Conservation (phyloP, 2,113 vertebrate genomes). For the Antennarius striatus region DNA sequence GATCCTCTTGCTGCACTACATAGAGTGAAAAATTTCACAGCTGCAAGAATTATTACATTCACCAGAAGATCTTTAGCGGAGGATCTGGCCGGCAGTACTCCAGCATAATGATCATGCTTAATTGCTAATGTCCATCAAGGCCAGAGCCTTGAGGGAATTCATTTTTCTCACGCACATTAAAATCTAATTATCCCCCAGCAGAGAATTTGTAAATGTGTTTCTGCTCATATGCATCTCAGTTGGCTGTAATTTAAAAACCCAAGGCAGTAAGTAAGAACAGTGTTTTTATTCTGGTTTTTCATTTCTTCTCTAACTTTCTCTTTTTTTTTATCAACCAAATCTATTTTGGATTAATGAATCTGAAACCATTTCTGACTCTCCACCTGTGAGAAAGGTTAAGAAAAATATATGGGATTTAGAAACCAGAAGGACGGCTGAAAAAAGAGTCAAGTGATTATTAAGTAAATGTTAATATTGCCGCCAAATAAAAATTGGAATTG, state of each 20-base stretch:
- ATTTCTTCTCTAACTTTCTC: not conserved
- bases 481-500: too few species aligned
- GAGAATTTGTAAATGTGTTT: conserved; percentile 52
- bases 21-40: conserved; percentile 5
- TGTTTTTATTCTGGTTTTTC: too few species aligned
- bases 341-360: too few species aligned
- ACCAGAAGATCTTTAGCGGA: conserved; percentile 6
- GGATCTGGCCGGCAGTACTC: conserved; percentile 31
- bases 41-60: conserved; percentile 27
- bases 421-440: not conserved
- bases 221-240: conserved; percentile 30
- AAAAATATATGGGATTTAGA: too few species aligned
- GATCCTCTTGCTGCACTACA: too few species aligned
- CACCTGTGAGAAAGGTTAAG: not conserved
- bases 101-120: conserved; percentile 59
- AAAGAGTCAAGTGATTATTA: not conserved
- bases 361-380: not conserved
- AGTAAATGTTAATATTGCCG: too few species aligned
- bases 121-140: conserved; percentile 66
- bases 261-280: not conserved
- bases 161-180: conserved; percentile 64
- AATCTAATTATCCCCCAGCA: conserved; percentile 63
- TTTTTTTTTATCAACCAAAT: not conserved
- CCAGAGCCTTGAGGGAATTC: conserved; percentile 34
- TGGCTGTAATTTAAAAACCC: conserved; percentile 39